Evolutionary conservation across 2,888 invertebrate species (phyloP), one percentile per base, ranked within the genome.

Genomic region (Pollenia angustigena): DNA sequence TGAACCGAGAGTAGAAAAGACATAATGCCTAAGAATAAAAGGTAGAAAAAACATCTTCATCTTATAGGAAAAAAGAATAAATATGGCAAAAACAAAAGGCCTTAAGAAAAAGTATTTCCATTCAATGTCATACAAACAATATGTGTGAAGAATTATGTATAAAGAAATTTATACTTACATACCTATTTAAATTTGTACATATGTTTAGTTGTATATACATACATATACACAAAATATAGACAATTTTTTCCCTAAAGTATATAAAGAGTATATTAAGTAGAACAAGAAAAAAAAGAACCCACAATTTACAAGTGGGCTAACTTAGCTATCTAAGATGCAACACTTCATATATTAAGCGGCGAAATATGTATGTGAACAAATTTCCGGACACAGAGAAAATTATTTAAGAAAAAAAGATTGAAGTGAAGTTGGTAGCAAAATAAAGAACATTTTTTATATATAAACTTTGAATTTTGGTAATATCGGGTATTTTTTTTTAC

Each of bases 281-380:
- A 75, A 68, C 44, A 82, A 75, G 75, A 75, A 46, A 68, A 69
- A 75, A 82, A 75, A 46, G 75, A 75, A 69, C 9, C 40, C 78
- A 81, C 82, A 74, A 56, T 68, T 32, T 44, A 79, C 75, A 88
- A 88, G 88, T 87, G 85, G 81, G 88, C 88, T 88, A 88, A 88
- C 88, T 88, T 80, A 85, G 87, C 85, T 83, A 85, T 87, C 88
- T 87, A 60, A 88, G 87, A 84, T 81, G 86, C 84, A 82, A 78
- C 81, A 87, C 86, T 87, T 87, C 72, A 87, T 78, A 56, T 60
- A 72, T 74, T 44, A 79, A 84, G 76, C 62, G 74, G 40, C n/a
- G 9, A 72, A 62, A 71, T 10, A 23, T 12, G 16, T 10, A 23
- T 12, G 16, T 50, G 18, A 23, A 58, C 12, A 52, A 52, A 64